Conservation (phyloP, 2,797 vertebrate species). For the Megaceryle alcyon region DNA sequence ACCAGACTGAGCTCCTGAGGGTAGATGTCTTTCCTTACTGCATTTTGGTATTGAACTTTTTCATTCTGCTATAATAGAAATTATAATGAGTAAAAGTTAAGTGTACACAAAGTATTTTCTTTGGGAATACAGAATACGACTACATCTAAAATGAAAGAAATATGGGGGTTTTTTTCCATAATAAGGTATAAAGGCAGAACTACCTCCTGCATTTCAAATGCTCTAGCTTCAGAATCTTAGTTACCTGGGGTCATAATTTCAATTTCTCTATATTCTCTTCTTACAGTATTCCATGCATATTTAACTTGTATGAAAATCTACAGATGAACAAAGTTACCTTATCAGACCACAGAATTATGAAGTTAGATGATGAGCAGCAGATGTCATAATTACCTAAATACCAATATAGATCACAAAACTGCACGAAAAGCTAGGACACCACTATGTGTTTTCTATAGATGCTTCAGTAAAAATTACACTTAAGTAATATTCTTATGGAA, state of each 20-base stretch:
- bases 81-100: constrained; percentile 22
- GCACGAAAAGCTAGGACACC: background rate
- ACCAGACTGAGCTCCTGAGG: background rate
- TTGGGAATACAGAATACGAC: background rate
- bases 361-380: constrained; percentile 2
- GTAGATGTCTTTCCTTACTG: background rate
- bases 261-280: background rate
- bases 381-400: background rate
- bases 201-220: background rate
- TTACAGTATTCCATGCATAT: background rate
- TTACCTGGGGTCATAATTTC: constrained; percentile 23
- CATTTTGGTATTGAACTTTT: background rate
- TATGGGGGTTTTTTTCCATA: background rate
- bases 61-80: background rate
- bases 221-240: background rate
- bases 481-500: background rate
- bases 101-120: background rate
- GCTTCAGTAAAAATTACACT: background rate
- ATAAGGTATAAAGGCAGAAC: background rate
- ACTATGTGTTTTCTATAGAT: background rate
- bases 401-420: background rate
- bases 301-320: background rate
- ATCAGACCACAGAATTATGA: background rate
- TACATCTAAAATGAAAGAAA: background rate
- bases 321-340: background rate